Evolutionary conservation across 2,888 invertebrate species (phyloP), one percentile per base, ranked within the genome.

Genomic region (Chalcis sispes): DNA sequence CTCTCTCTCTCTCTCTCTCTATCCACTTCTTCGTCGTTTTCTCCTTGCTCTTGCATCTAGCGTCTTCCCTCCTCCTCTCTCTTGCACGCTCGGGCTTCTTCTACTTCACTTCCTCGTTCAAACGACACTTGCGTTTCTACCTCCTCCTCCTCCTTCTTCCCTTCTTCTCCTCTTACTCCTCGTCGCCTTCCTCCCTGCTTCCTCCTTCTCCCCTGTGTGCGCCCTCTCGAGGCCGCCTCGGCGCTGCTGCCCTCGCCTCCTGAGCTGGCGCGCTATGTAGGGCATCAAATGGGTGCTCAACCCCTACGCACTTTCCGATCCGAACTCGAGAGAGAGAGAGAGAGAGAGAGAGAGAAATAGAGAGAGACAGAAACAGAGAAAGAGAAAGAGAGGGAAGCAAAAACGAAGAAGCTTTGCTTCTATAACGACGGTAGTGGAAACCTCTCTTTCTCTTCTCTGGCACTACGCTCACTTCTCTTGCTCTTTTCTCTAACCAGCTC

Each of bases 231-330:
- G 65, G 71, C 59, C 64, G 40, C 58, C 46, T n/a, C n/a, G 1
- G n/a, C 10, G 48, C 20, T 13, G 62, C 67, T 7, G 62, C 62
- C 27, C 23, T 40, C 23, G 32, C 23, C 59, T 25, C 59, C 61
- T 32, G 10, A 15, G 36, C 72, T 27, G 15, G 48, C 18, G 20
- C 18, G 61, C 82, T 84, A 87, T 86, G 85, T 86, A 85, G 86
- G 86, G 77, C 86, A 86, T 84, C 82, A 82, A 84, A 82, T 80
- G 83, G 84, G 82, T 84, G 85, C 84, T 85, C 84, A 85, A 86
- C 85, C 82, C 83, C 81, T 59, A 85, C 85, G 86, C 86, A 85
- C 81, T 80, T 79, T 79, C 64, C 74, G 42, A 74, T 73, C 79
- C 79, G 77, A 74, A 72, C 65, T 58, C 25, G 61, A 5, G 46